Conservation (phyloP, 2,113 vertebrate species). For the Rhinolophus ferrumequinum region DNA sequence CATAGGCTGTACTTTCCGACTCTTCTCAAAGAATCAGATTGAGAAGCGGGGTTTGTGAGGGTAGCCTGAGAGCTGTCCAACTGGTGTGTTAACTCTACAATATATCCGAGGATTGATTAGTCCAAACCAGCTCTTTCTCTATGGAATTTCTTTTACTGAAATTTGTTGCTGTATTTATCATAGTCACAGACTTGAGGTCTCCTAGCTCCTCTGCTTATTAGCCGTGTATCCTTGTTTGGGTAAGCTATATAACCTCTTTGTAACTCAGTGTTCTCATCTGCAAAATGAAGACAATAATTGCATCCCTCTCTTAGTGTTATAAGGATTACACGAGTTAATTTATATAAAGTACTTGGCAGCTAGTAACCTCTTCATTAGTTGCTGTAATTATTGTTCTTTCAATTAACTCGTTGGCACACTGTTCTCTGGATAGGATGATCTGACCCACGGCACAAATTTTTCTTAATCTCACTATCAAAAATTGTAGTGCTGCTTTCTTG, state of each 20-base stretch:
- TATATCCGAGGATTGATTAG: neutral
- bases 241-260: neutral
- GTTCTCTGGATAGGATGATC: neutral
- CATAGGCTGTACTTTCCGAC: neutral
- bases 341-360: neutral
- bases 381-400: slow-evolving; percentile 24
- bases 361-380: neutral
- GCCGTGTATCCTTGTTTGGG: neutral
- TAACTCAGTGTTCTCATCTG: neutral
- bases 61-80: neutral
- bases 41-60: neutral
- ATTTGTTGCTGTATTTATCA: neutral
- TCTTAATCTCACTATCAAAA: neutral
- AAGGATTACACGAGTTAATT: neutral
- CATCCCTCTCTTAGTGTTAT: neutral
- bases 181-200: neutral
- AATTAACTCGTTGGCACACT: neutral
- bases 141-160: neutral
- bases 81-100: neutral
- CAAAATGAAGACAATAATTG: neutral
- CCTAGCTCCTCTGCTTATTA: neutral
- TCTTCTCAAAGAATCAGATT: neutral
- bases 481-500: neutral
- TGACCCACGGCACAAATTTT: neutral
- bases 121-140: neutral